phyloP scores from a whole-genome alignment of 2,113 vertebrate species.

The Melozone crissalis region DNA sequence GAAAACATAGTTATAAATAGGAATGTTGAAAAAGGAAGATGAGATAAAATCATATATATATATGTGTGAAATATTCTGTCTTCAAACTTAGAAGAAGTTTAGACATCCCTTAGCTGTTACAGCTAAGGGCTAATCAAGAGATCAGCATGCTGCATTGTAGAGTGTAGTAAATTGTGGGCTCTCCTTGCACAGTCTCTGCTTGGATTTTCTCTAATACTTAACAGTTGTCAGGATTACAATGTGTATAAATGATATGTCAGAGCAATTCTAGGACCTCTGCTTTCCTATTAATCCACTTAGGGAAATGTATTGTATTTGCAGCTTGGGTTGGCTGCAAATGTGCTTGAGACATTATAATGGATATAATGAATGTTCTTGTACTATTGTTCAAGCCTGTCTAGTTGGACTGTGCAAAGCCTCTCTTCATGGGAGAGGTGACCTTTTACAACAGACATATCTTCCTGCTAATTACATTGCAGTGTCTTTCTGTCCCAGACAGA shows the following conservation, averaged over 20 bases:
- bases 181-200: not conserved
- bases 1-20: not conserved
- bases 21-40: not conserved
- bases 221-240: not conserved
- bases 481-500: not conserved
- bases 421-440: not conserved
- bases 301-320: not conserved
- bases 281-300: constrained; percentile 15
- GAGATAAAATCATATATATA: not conserved
- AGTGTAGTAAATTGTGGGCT: not conserved
- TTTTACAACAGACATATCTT: not conserved
- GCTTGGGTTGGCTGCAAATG: not conserved
- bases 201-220: not conserved
- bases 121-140: not conserved
- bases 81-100: not conserved
- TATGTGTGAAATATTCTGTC: not conserved
- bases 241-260: not conserved
- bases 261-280: not conserved
- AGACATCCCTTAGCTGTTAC: not conserved
- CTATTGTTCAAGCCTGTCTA: not conserved
- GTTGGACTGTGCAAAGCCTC: not conserved
- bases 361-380: not conserved
- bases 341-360: not conserved
- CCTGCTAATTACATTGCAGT: not conserved
- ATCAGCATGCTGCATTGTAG: not conserved